Conservation (phyloP, 2,797 vertebrate species). For the Vespertilio murinus region DNA sequence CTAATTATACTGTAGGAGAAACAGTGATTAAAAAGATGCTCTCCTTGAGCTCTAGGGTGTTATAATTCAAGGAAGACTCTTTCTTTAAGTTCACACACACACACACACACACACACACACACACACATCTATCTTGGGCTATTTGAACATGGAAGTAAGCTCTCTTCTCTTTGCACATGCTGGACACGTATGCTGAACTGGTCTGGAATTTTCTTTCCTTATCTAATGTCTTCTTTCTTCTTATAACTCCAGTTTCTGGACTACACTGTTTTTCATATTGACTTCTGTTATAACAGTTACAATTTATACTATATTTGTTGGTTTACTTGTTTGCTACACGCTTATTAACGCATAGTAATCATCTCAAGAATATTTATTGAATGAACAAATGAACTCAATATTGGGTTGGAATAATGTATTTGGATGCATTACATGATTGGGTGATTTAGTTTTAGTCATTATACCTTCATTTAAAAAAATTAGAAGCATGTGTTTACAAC, state of each 20-base stretch:
- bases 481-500: not conserved
- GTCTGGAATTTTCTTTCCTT: not conserved
- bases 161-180: not conserved
- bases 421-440: not conserved
- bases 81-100: not conserved
- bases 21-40: not conserved
- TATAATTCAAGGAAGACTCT: not conserved
- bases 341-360: not conserved
- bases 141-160: not conserved
- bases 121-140: not conserved
- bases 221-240: not conserved
- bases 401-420: not conserved
- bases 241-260: not conserved
- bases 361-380: not conserved
- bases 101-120: not conserved
- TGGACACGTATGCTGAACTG: not conserved
- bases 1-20: not conserved
- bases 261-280: not conserved
- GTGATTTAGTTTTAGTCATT: not conserved
- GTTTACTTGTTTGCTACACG: not conserved
- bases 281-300: not conserved
- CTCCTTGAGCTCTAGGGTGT: not conserved
- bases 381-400: not conserved
- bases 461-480: conserved; percentile 37
- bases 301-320: not conserved